These are phyloP conservation scores for Zele albiditarsus DNA, from an alignment of 2,888 invertebrate genomes.

Conservation along the genomic window DNA sequence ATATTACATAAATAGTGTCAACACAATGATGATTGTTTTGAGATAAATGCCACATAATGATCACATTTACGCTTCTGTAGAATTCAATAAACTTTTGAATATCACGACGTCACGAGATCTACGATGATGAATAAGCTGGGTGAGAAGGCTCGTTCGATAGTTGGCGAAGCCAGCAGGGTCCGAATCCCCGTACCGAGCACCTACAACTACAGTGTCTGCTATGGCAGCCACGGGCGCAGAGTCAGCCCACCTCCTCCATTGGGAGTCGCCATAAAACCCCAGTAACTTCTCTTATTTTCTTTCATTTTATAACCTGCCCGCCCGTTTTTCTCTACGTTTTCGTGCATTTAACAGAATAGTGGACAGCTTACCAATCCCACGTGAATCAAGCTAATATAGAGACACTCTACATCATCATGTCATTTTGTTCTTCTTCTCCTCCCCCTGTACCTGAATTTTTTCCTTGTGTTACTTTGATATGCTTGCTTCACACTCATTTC, in stretches of 20 bases:
- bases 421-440: neutral
- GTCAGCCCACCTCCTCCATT: conserved; percentile 27
- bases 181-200: conserved; percentile 22
- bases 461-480: no score
- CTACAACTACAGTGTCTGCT: neutral
- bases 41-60: conserved; percentile 5
- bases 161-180: conserved; percentile 28
- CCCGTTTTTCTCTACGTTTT: conserved; percentile 37
- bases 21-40: neutral
- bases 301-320: conserved; percentile 46
- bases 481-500: no score
- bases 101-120: conserved; percentile 13
- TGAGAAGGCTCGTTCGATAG: conserved; percentile 36
- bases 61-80: neutral
- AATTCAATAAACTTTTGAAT: conserved; percentile 6
- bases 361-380: conserved; percentile 24
- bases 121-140: conserved; percentile 26
- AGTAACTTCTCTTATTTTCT: conserved; percentile 62
- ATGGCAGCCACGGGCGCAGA: conserved; percentile 33
- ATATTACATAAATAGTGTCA: neutral
- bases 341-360: conserved; percentile 29
- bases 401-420: conserved; percentile 8
- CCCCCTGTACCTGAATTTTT: neutral
- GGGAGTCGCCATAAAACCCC: conserved; percentile 57
- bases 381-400: conserved; percentile 23